These are phyloP conservation scores for Euspilapteryx auroguttella DNA, from an alignment of 2,888 invertebrate species.

Conservation along the genomic window DNA sequence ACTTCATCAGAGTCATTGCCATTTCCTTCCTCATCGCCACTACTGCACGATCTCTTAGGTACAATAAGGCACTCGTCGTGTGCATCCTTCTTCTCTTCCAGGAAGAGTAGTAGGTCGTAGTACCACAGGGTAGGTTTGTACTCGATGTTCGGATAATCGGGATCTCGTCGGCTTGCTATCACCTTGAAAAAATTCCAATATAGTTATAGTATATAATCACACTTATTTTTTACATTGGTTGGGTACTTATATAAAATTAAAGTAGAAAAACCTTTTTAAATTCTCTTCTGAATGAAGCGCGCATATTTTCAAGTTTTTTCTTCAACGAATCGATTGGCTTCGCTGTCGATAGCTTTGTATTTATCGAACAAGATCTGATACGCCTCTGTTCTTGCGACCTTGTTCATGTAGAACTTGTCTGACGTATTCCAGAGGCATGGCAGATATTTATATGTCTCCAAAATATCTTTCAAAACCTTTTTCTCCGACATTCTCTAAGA, in stretches of 20 bases:
- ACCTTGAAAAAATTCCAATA: slow-evolving; percentile 10
- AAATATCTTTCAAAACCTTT: neutral
- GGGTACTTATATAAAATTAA: too few species aligned
- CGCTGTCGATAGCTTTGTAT: slow-evolving; percentile 8
- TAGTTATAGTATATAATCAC: slow-evolving; percentile 1
- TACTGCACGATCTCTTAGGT: too few species aligned
- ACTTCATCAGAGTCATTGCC: too few species aligned
- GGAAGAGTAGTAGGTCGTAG: slow-evolving; percentile 11
- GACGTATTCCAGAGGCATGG: slow-evolving; percentile 13
- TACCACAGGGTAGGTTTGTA: slow-evolving; percentile 16
- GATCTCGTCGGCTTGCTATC: slow-evolving; percentile 6
- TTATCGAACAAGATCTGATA: slow-evolving; percentile 11
- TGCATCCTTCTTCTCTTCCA: slow-evolving; percentile 7
- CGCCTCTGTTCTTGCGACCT: slow-evolving; percentile 8
- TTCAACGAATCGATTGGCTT: slow-evolving; percentile 10
- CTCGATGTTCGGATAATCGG: too few species aligned
- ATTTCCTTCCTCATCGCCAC: too few species aligned
- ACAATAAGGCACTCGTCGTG: too few species aligned
- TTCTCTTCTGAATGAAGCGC: slow-evolving; percentile 13
- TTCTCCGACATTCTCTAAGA: slow-evolving; percentile 1
- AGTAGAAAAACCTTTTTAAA: slow-evolving; percentile 14
- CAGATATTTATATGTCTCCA: slow-evolving; percentile 10
- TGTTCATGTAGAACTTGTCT: slow-evolving; percentile 9
- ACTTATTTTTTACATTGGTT: too few species aligned
- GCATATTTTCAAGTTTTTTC: slow-evolving; percentile 15